Base-by-base conservation (phyloP, 2,113 vertebrate genomes). In the Sprattus sprattus region DNA sequence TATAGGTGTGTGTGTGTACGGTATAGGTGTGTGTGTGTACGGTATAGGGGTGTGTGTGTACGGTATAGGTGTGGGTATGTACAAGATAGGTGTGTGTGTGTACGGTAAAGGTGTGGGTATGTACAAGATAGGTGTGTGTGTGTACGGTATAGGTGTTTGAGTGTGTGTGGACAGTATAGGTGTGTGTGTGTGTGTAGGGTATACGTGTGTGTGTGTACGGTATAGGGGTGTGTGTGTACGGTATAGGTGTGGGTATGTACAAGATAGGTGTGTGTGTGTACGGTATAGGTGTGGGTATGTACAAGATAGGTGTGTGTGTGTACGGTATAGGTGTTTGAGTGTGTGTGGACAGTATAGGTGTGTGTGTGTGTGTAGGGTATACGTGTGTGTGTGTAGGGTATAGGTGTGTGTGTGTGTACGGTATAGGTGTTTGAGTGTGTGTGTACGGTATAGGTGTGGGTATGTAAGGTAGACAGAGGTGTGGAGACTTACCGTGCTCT, bases 401-500 rank as follows among this genome's bases (percentile, higher is more conserved):
- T 49, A 49, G 47, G 11, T 9, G 47, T 10, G 47, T 49, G 47
- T 8, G 11, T 64, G 60, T 64, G 60, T 64, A 22, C 6, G n/a
- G 60, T n/a, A 9, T 1, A 5, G 47, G 20, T n/a, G 60, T 8
- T 22, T 81, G 39, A 2, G 7, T 45, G 60, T 46, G 45, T 64
- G 60, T 64, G 60, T n/a, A 7, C 4, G 60, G 3, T 47, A 47
- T 6, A 47, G 46, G 46, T 7, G 46, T 47, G 84, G 67, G 50
- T 80, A 80, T 39, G 22, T 86, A 83, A 67, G 16, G 81, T 47
- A 84, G 84, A 81, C 54, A 45, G 45, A 82, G 84, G 84, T 44
- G 64, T 22, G 6, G 25, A 32, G 60, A 89, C 94, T 96, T 96
- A 99, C 98, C 94, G 87, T 94, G 95, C 98, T 99, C 94, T 98